Evolutionary conservation across 1,140 invertebrate species (phyloP).

Genomic region (Pteromalus puparum): DNA sequence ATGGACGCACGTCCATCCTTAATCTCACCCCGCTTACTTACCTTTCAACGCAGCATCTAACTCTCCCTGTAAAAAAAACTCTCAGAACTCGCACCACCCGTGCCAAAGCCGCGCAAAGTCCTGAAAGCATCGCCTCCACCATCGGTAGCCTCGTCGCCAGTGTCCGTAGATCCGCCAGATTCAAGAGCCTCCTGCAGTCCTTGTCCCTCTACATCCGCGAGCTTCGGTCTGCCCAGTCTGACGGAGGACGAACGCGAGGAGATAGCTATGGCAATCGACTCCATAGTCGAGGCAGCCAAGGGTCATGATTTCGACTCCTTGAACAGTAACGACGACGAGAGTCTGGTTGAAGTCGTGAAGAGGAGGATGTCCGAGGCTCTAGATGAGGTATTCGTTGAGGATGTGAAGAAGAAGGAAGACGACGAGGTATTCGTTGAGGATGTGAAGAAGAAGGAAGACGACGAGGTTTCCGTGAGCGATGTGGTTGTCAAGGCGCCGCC

Average conservation of each 20-base stretch:
- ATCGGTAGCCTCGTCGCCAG: not conserved
- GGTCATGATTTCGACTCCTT: not conserved
- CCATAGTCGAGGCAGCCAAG: conserved; percentile 40
- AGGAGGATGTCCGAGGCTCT: not conserved
- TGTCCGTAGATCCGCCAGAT: not conserved
- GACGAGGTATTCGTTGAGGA: not conserved
- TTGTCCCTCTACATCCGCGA: not conserved
- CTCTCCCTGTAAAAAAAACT: not conserved
- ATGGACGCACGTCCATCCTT: too few relatives aligned
- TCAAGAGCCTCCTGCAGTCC: conserved; percentile 3
- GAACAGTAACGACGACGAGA: conserved; percentile 8
- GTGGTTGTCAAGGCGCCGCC: not conserved
- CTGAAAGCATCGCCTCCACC: conserved; percentile 1
- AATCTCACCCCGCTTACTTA: not conserved
- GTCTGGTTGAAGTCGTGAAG: not conserved
- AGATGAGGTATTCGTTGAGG: not conserved
- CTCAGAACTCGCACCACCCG: conserved; percentile 2
- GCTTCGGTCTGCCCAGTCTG: conserved; percentile 37
- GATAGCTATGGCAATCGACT: conserved; percentile 48
- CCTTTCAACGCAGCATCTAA: not conserved
- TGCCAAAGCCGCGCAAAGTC: conserved; percentile 30
- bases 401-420: not conserved
- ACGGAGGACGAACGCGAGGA: conserved; percentile 52
- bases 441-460: not conserved
- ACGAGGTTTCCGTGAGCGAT: not conserved